phyloP scores from a whole-genome alignment of 1,140 invertebrate genomes.

The Drosophila tristis region DNA sequence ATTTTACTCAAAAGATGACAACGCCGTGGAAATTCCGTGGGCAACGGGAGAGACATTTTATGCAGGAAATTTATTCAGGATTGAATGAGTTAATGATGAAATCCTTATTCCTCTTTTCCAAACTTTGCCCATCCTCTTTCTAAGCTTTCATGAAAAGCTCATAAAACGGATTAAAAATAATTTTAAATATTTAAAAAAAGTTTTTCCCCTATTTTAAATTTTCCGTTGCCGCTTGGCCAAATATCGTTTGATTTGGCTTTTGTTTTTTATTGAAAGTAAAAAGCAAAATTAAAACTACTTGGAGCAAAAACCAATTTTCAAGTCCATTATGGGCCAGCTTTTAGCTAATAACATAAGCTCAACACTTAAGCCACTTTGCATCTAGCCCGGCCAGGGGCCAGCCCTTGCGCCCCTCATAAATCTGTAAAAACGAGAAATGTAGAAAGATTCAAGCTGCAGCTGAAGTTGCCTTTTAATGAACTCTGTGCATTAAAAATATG shows the following conservation, averaged over 20 bases:
- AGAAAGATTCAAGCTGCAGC: conserved; percentile 28
- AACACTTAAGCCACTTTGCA: conserved; percentile 68
- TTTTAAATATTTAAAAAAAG: not conserved
- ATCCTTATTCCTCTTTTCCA: no score
- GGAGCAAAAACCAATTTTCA: conserved; percentile 49
- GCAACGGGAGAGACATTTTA: no score
- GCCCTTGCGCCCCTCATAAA: conserved; percentile 24
- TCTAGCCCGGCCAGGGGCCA: conserved; percentile 4
- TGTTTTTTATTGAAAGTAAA: not conserved
- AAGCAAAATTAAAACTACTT: conserved; percentile 34
- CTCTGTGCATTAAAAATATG: conserved; percentile 78
- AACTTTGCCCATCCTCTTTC: no score
- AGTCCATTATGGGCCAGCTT: conserved; percentile 55
- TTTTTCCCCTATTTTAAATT: no score
- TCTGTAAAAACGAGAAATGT: conserved; percentile 49
- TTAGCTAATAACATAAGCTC: conserved; percentile 55
- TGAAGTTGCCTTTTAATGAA: conserved; percentile 79
- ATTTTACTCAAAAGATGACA: no score
- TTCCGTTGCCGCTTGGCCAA: not conserved
- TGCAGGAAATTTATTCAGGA: no score
- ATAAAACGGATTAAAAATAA: not conserved
- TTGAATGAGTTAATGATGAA: no score
- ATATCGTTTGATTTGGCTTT: not conserved
- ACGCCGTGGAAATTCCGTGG: no score
- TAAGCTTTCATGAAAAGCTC: no score